Evolutionary conservation across 2,113 vertebrate species (phyloP).

Genomic region (Etia nguti): DNA sequence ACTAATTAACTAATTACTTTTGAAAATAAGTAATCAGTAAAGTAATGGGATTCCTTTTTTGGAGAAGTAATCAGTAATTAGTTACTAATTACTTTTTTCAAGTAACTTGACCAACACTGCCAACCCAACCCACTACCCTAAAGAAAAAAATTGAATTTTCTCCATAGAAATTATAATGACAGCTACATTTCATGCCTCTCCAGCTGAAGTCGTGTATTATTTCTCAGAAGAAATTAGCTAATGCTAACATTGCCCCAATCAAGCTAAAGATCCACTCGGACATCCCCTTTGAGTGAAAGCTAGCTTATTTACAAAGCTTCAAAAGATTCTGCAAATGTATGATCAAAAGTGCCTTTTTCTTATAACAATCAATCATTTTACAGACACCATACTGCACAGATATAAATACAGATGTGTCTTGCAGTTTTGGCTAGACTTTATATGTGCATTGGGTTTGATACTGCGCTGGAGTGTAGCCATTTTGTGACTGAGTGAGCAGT

Average conservation of each 20-base stretch:
- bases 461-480: background rate
- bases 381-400: background rate
- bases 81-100: too few relatives aligned
- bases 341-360: background rate
- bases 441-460: background rate
- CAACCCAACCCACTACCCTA: background rate
- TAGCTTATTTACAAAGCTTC: background rate
- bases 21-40: too few relatives aligned
- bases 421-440: background rate
- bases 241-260: background rate
- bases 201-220: background rate
- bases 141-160: fast-evolving
- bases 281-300: background rate
- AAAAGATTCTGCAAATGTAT: background rate
- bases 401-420: background rate
- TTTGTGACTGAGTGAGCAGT: background rate
- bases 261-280: background rate
- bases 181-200: background rate
- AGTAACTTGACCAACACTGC: too few relatives aligned
- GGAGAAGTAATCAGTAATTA: too few relatives aligned
- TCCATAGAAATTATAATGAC: background rate
- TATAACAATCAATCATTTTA: background rate
- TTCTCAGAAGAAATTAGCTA: background rate
- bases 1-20: too few relatives aligned
- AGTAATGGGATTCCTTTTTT: too few relatives aligned